Conservation (phyloP, 1,140 invertebrate genomes). For the Halictus rubicundus region DNA sequence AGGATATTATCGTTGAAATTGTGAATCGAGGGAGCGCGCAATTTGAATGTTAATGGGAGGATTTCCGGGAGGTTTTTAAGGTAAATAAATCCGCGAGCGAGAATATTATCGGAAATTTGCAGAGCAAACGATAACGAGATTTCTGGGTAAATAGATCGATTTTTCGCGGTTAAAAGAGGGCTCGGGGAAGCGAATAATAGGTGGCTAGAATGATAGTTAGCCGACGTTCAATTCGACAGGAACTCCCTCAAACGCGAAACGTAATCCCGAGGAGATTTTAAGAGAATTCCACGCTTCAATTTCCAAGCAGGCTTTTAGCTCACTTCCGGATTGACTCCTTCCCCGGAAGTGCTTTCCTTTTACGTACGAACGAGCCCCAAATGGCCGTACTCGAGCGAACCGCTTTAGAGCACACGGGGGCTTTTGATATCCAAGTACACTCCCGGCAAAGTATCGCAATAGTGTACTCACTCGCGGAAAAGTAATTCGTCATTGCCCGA, state of each 20-base stretch:
- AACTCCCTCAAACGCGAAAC: background rate
- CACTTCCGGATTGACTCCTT: slow-evolving; percentile 39
- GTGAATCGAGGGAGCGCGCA: too few species aligned
- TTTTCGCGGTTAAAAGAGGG: background rate
- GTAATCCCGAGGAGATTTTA: slow-evolving; percentile 27
- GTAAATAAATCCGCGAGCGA: too few species aligned
- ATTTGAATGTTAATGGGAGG: too few species aligned
- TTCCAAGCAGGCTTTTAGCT: slow-evolving; percentile 50
- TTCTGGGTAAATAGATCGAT: background rate
- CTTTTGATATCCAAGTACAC: slow-evolving; percentile 10
- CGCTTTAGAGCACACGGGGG: slow-evolving; percentile 28
- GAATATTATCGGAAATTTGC: too few species aligned
- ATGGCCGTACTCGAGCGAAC: slow-evolving; percentile 41
- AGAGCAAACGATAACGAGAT: background rate
- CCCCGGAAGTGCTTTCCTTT: slow-evolving; percentile 42
- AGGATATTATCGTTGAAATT: too few species aligned
- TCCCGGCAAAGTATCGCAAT: slow-evolving; percentile 1
- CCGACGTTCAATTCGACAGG: background rate
- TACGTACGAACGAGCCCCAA: slow-evolving; percentile 36
- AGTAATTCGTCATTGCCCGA: slow-evolving; percentile 30
- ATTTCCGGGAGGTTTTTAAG: too few species aligned
- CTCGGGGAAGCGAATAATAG: background rate
- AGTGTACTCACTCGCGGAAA: slow-evolving; percentile 1
- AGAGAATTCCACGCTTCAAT: slow-evolving; percentile 38
- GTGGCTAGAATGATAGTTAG: background rate